phyloP scores from a whole-genome alignment of 2,113 vertebrate genomes.

The Carettochelys insculpta region DNA sequence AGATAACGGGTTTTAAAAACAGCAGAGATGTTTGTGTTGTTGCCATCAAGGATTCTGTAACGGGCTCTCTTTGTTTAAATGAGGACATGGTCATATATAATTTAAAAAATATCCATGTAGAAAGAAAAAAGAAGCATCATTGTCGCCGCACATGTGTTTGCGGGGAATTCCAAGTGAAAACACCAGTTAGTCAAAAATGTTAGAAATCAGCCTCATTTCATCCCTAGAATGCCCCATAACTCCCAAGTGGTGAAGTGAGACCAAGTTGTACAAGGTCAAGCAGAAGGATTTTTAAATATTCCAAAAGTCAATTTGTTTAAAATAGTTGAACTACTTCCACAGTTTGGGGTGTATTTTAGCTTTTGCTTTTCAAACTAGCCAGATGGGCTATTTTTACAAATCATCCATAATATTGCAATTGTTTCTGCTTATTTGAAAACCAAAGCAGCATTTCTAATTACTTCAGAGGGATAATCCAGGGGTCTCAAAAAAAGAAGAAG shows the following conservation, averaged over 20 bases:
- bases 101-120: not conserved
- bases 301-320: not conserved
- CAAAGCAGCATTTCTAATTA: conserved; percentile 6
- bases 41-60: not conserved
- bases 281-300: not conserved
- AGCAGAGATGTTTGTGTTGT: not conserved
- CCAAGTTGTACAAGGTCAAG: not conserved
- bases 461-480: not conserved
- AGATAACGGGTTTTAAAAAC: not conserved
- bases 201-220: not conserved
- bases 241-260: not conserved
- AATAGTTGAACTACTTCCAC: not conserved
- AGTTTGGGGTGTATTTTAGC: not conserved
- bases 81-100: not conserved
- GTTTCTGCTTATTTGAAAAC: not conserved
- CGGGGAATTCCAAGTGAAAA: not conserved
- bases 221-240: not conserved
- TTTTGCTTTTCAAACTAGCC: conserved; percentile 20
- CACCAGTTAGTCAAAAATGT: accelerated
- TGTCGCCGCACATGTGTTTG: not conserved
- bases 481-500: conserved; percentile 25
- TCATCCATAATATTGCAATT: not conserved
- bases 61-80: not conserved
- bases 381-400: conserved; percentile 8
- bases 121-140: not conserved